These are phyloP conservation scores for Amphipyra berbera DNA, from an alignment of 2,888 invertebrate genomes.

Conservation along the genomic window DNA sequence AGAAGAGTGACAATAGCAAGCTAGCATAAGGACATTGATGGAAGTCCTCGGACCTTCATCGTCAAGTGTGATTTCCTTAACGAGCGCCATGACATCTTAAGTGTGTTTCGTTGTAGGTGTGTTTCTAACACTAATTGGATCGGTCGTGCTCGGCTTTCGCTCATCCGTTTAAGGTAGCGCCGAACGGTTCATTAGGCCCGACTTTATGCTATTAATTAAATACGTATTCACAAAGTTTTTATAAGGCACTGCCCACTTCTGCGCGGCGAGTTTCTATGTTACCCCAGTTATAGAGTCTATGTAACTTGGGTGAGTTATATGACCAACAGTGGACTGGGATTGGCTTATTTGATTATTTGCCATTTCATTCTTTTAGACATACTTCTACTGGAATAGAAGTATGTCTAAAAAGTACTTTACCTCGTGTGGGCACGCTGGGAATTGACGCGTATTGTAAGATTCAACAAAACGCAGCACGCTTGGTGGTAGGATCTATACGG, in stretches of 20 bases:
- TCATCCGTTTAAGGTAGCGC: conserved; percentile 85
- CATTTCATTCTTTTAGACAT: too few species aligned
- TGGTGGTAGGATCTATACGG: too few species aligned
- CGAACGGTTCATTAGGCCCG: conserved; percentile 82
- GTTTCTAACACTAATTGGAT: conserved; percentile 85
- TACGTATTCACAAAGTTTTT: conserved; percentile 73
- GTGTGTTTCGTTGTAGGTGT: conserved; percentile 84
- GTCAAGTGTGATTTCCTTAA: conserved; percentile 75
- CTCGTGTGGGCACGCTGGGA: too few species aligned
- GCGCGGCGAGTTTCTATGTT: conserved; percentile 5
- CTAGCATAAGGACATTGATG: conserved; percentile 53
- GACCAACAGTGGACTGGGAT: too few species aligned
- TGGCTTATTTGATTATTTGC: too few species aligned
- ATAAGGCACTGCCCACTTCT: conserved; percentile 29
- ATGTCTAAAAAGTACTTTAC: too few species aligned
- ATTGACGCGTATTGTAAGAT: too few species aligned
- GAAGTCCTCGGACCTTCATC: conserved; percentile 56
- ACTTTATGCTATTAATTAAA: conserved; percentile 82
- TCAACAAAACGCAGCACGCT: too few species aligned
- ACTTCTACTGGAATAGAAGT: too few species aligned
- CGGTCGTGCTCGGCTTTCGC: conserved; percentile 78
- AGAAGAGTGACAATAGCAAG: conserved; percentile 12
- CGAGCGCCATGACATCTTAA: conserved; percentile 79
- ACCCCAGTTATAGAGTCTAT: background rate
- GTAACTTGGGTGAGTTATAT: too few species aligned